Conservation (phyloP, 2,797 vertebrate genomes). For the Acanthurus tractus region DNA sequence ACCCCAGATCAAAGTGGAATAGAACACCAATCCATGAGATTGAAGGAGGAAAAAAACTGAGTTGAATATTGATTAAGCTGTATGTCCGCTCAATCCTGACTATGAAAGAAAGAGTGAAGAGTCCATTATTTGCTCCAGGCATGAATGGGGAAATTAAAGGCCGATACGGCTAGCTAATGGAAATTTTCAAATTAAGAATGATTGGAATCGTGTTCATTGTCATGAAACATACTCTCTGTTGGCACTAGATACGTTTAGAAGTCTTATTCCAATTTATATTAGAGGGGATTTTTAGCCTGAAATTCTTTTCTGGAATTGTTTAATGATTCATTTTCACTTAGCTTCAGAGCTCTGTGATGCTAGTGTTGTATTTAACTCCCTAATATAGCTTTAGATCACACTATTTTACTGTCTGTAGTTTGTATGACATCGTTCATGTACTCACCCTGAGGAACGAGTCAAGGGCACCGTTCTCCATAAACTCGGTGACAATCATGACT, state of each 20-base stretch:
- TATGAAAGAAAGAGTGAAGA: conserved; percentile 70
- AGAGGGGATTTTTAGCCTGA: conserved; percentile 35
- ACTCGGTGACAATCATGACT: conserved; percentile 99
- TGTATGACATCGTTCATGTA: not conserved
- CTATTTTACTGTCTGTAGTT: conserved; percentile 5
- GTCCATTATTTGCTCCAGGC: conserved; percentile 70
- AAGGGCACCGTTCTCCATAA: conserved; percentile 99
- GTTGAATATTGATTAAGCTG: conserved; percentile 85
- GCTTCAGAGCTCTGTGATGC: conserved; percentile 20
- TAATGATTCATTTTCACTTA: conserved; percentile 59
- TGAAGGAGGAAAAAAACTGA: conserved; percentile 70
- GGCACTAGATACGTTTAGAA: conserved; percentile 38
- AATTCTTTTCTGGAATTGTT: conserved; percentile 42
- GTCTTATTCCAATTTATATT: conserved; percentile 54
- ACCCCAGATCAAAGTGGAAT: conserved; percentile 84
- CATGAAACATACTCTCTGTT: conserved; percentile 57
- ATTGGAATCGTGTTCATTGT: conserved; percentile 65
- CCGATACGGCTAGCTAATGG: conserved; percentile 46
- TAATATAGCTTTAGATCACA: conserved; percentile 4
- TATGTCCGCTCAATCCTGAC: conserved; percentile 69
- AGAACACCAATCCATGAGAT: conserved; percentile 83
- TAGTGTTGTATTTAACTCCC: conserved; percentile 19
- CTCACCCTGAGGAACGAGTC: conserved; percentile 98
- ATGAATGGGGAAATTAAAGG: conserved; percentile 70
- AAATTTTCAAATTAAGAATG: conserved; percentile 65